A percentile compares a stretch with the other conserved stretches of the same genome.
phyloP scores from a whole-genome alignment of 2,888 invertebrate species.

The Mesorhabditis sp. region DNA sequence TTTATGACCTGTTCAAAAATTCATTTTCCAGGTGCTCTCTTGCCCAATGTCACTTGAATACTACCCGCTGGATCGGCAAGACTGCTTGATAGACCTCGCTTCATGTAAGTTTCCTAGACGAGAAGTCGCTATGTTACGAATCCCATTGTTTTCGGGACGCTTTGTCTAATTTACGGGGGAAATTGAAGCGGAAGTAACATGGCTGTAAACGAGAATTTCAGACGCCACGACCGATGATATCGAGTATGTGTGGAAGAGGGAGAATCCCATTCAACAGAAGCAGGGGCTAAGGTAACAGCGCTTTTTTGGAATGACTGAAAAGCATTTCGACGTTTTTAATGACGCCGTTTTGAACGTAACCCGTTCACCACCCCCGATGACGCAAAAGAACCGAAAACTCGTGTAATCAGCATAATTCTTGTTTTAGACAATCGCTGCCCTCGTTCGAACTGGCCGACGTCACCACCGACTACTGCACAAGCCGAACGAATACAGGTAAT shows the following conservation, averaged over 20 bases:
- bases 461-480: conserved; percentile 90
- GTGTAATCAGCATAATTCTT: conserved; percentile 13
- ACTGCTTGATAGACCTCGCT: conserved; percentile 88
- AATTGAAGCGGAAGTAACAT: no score
- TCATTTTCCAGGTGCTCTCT: conserved; percentile 70
- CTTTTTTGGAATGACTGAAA: no score
- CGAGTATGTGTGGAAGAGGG: conserved; percentile 86
- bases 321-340: no score
- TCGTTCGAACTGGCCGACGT: conserved; percentile 90
- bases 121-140: not conserved
- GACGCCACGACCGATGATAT: conserved; percentile 93
- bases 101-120: conserved; percentile 66
- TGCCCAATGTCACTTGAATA: conserved; percentile 96
- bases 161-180: not conserved
- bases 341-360: no score
- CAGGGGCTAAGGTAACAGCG: conserved; percentile 20
- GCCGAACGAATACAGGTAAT: conserved; percentile 88
- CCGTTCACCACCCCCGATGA: no score
- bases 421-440: conserved; percentile 69
- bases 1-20: not conserved
- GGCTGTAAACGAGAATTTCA: conserved; percentile 17
- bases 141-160: not conserved
- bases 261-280: conserved; percentile 81
- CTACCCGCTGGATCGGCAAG: conserved; percentile 91
- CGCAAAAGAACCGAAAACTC: no score